Percentiles rank a stretch among this genome's conserved stretches.
Conservation (phyloP, 2,888 invertebrate species). For the Phengaris alcon region DNA sequence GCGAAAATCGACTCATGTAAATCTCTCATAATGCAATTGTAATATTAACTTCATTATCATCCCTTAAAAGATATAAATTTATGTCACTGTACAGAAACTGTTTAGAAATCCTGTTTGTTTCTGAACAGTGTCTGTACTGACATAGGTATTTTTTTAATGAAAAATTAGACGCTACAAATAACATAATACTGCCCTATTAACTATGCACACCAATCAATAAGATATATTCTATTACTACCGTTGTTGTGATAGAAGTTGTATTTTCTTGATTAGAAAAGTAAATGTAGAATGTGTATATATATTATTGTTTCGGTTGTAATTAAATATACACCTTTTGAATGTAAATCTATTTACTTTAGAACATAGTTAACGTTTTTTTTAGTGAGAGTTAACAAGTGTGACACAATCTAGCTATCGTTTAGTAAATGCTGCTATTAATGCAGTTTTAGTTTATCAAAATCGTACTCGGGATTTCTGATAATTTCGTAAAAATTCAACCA, state of each 20-base stretch:
- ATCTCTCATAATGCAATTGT: neutral
- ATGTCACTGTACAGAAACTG: too few species aligned
- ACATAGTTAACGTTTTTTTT: too few species aligned
- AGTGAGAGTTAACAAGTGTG: neutral
- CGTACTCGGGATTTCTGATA: too few species aligned
- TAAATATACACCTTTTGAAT: neutral
- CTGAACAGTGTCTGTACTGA: too few species aligned
- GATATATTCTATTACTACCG: constrained; percentile 1
- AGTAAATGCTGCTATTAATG: neutral
- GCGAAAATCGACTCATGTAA: too few species aligned
- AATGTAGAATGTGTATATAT: constrained; percentile 20
- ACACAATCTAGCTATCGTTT: neutral
- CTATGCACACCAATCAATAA: constrained; percentile 13
- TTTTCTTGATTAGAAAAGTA: constrained; percentile 18
- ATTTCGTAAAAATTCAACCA: too few species aligned
- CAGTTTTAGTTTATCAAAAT: neutral
- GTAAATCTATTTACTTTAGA: too few species aligned
- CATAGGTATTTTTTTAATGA: neutral
- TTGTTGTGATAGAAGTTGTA: neutral
- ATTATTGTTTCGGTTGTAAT: constrained; percentile 14
- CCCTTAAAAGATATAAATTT: neutral
- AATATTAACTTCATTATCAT: neutral
- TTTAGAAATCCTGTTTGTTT: too few species aligned
- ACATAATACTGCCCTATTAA: constrained; percentile 18
- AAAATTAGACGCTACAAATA: constrained; percentile 4